These are phyloP conservation scores for Furnarius figulus DNA, from an alignment of 2,113 vertebrate species.

Conservation along the genomic window DNA sequence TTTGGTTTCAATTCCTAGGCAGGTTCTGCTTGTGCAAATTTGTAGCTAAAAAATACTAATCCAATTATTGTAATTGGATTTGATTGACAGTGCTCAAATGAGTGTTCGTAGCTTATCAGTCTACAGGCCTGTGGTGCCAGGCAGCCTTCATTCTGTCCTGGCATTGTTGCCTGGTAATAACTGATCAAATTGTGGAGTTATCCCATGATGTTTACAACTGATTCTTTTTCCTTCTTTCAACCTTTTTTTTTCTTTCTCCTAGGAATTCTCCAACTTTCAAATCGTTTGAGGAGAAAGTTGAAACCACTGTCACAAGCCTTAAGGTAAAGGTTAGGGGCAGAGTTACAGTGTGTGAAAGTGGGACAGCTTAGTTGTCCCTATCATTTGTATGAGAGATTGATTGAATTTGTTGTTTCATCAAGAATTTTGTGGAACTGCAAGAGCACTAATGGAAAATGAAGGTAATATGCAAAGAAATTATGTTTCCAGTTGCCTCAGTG, in stretches of 20 bases:
- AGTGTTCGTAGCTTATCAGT: background rate
- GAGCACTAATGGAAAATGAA: background rate
- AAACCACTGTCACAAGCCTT: slow-evolving; percentile 91
- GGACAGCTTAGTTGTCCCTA: background rate
- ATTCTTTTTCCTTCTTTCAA: slow-evolving; percentile 14
- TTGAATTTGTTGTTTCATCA: background rate
- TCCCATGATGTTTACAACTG: background rate
- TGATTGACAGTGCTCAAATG: background rate
- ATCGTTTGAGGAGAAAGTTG: slow-evolving; percentile 97
- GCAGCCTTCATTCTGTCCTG: background rate
- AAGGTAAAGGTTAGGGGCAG: slow-evolving; percentile 81
- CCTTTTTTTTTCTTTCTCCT: slow-evolving; percentile 39
- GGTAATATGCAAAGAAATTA: background rate
- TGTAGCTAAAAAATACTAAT: background rate
- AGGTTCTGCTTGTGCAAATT: background rate
- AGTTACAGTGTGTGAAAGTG: background rate
- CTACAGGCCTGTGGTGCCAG: background rate
- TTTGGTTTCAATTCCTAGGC: background rate
- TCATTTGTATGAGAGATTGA: background rate
- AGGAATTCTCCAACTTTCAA: slow-evolving; percentile 98
- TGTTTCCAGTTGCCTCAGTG: background rate
- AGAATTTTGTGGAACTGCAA: background rate
- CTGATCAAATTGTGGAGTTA: background rate
- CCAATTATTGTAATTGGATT: background rate
- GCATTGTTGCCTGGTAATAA: background rate